Conservation (phyloP, 2,797 vertebrate genomes). For the Schizopygopsis malacanthus region DNA sequence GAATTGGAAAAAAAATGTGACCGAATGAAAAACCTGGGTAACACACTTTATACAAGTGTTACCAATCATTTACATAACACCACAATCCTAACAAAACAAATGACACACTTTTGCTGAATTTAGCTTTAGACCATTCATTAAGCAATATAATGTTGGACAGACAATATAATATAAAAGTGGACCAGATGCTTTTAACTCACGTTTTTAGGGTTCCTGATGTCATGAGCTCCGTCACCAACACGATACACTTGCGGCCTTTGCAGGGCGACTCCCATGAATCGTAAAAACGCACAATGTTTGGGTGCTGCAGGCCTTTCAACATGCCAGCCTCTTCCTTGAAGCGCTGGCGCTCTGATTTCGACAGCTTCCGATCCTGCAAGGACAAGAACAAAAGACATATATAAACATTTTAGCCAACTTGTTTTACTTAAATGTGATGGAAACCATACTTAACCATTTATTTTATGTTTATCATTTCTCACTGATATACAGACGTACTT, state of each 20-base stretch:
- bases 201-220: constrained; percentile 98
- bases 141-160: neutral
- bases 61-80: neutral
- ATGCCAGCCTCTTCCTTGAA: constrained; percentile 99
- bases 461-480: neutral
- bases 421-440: neutral
- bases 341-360: constrained; percentile 94
- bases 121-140: neutral
- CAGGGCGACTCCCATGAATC: constrained; percentile 98
- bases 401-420: neutral
- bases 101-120: neutral
- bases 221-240: constrained; percentile 98
- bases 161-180: neutral
- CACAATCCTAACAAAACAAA: neutral
- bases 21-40: neutral
- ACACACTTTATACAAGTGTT: neutral
- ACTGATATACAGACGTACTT: constrained; percentile 17
- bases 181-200: constrained; percentile 77
- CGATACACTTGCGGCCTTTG: constrained; percentile 98
- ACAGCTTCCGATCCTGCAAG: constrained; percentile 93
- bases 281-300: constrained; percentile 99
- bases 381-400: neutral
- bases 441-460: constrained; percentile 1
- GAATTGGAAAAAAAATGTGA: neutral
- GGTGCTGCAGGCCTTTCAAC: constrained; percentile 98